Evolutionary conservation across 2,888 invertebrate species (phyloP).

Genomic region (Poecilobothrus nobilitatus): DNA sequence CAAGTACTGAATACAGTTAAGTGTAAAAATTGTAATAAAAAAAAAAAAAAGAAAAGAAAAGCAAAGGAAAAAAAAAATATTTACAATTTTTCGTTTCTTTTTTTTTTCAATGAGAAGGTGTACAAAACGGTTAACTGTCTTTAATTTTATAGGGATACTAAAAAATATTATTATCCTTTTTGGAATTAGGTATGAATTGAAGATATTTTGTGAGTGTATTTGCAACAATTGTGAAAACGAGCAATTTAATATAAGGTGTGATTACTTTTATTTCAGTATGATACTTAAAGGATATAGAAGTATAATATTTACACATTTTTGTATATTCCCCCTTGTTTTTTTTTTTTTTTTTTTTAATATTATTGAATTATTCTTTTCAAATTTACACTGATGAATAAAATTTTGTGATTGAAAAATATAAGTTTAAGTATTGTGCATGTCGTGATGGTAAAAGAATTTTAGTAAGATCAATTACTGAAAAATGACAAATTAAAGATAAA

Average conservation of each 20-base stretch:
- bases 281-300: not conserved
- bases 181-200: slow-evolving; percentile 3
- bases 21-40: not conserved
- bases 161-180: slow-evolving; percentile 3
- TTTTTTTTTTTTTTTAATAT: not conserved
- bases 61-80: not conserved
- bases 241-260: not conserved
- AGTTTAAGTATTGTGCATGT: no score
- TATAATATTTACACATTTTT: not conserved
- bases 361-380: no score
- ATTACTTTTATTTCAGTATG: not conserved
- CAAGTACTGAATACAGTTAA: no score
- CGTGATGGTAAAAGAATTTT: no score
- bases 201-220: not conserved
- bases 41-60: not conserved
- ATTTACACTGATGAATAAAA: no score
- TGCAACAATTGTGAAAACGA: not conserved
- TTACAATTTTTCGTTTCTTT: not conserved
- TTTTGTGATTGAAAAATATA: no score
- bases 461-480: no score
- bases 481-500: no score
- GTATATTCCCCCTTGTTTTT: not conserved
- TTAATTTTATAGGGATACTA: not conserved
- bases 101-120: not conserved
- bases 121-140: no score